Evolutionary conservation across 2,113 vertebrate genomes (phyloP), one percentile per base, ranked within the genome.

Genomic region (Girardinichthys multiradiatus): DNA sequence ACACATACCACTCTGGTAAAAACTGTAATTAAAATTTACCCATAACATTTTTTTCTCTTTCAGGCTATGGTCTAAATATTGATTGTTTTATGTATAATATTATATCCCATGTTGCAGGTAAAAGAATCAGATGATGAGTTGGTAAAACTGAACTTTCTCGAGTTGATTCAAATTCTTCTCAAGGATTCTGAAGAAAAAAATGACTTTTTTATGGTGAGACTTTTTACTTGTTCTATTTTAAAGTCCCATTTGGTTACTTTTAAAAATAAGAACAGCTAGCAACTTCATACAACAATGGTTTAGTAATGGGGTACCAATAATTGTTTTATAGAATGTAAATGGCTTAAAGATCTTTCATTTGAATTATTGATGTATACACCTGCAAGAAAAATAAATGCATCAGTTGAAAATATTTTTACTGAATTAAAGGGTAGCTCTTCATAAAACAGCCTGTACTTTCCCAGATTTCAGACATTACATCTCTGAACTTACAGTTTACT

Each of bases 141-240:
- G 24, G 72, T 84, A 3, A 64, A 7, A 2, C 26, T 60, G 4
- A 65, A 73, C 33, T 90, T 94, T 64, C 30, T 73, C 6, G 81
- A 89, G 54, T 63, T 91, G 72, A 84, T 92, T 78, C 91, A 90
- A 31, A 74, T 68, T 48, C 77, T 94, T 35, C 83, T 93, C 28
- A 90, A 88, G 83, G 84, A 92, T 73, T 74, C 89, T 1, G 79
- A 86, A 19, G 76, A 84, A 69, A 90, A 76, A 76, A 68, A 2
- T 19, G 63, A 80, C 10, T 94, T 92, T 77, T 93, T 94, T 76
- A 35, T 4, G 74, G 93, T 93, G 67, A 88, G 83, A 17, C 19
- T 0, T 57, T 27, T 67, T 7, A 62, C 24, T 60, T 28, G 42
- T 45, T 19, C 14, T 0, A 57, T 0, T 8, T 13, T 29, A 11